Conservation (phyloP, 2,113 vertebrate species). For the Sphaerodactylus townsendi region DNA sequence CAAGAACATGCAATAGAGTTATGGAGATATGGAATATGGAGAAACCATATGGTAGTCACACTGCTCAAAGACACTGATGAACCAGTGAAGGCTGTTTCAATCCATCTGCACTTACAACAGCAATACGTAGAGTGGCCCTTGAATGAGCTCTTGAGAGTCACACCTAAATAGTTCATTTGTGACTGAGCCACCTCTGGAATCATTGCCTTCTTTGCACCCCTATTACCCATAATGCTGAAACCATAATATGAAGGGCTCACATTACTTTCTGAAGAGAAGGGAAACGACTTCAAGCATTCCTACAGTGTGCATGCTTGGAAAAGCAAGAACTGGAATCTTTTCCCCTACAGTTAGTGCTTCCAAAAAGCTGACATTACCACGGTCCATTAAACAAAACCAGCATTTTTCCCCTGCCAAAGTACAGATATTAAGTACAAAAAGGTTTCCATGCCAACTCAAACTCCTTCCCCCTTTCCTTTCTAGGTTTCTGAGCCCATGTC, state of each 20-base stretch:
- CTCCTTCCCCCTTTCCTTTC: constrained; percentile 28
- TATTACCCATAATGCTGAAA: not conserved
- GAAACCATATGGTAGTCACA: too few relatives aligned
- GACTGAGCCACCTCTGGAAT: not conserved
- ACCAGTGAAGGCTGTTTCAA: too few relatives aligned
- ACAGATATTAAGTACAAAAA: constrained; percentile 55
- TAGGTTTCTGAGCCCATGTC: constrained; percentile 35
- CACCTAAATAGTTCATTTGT: not conserved
- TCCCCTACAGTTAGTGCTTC: not conserved
- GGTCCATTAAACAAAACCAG: not conserved
- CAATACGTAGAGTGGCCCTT: not conserved
- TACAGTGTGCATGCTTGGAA: not conserved
- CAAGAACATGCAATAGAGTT: too few relatives aligned
- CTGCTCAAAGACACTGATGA: too few relatives aligned
- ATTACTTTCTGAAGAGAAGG: not conserved
- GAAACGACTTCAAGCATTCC: not conserved
- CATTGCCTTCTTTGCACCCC: not conserved
- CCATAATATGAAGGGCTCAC: not conserved
- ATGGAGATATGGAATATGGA: too few relatives aligned
- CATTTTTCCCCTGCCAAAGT: constrained; percentile 41
- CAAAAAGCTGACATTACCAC: not conserved
- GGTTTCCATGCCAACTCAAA: constrained; percentile 65
- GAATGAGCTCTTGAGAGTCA: not conserved
- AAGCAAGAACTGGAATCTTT: not conserved
- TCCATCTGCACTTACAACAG: too few relatives aligned